Evolutionary conservation across 1,140 invertebrate genomes (phyloP), one percentile per base, ranked within the genome.

Genomic region (Heterodera schachtii): DNA sequence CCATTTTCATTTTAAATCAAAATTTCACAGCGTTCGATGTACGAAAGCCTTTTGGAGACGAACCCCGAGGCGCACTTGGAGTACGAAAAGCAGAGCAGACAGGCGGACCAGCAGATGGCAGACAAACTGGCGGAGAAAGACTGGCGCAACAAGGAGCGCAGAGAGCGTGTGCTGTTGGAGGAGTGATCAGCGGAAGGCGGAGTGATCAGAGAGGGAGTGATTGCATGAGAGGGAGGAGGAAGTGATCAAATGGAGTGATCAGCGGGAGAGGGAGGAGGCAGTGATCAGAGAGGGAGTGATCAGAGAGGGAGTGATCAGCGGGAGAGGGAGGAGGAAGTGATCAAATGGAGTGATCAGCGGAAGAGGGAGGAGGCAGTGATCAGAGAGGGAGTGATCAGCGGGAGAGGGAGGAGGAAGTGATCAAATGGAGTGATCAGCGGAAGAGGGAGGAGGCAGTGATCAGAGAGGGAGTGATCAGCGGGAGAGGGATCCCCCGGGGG

Each of bases 61-160:
- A 64, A 64, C 57, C 69, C 69, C 9, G 44, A 71, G 41, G 69
- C 41, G n/a, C 44, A 71, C 69, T 41, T 41, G 69, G 44, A 41
- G 69, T 46, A 43, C 41, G 69, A 71, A 41, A 46, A 71, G 69
- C 69, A 71, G 19, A 46, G 44, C 21, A n/a, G 44, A 5, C 44
- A 43, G 31, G 69, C 69, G 21, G 44, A 71, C 69, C 31, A 71
- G 21, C 31, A 71, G 69, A 19, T 71, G 69, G 69, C 31, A 6
- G 69, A 71, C 6, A 71, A 71, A 41, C 19, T 41, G 69, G 69
- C 69, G 69, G 69, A 71, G 69, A 79, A 79, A 19, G 57, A 64
- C 1, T 64, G 57, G 57, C 57, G 57, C 16, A 13, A 64, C 57
- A 64, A 64, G 16, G 57, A 64, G 4, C 57, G 57, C 57, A 13